Evolutionary conservation across 2,888 invertebrate genomes (phyloP), one percentile per base, ranked within the genome.

Genomic region (Trichopoda pennipes): DNA sequence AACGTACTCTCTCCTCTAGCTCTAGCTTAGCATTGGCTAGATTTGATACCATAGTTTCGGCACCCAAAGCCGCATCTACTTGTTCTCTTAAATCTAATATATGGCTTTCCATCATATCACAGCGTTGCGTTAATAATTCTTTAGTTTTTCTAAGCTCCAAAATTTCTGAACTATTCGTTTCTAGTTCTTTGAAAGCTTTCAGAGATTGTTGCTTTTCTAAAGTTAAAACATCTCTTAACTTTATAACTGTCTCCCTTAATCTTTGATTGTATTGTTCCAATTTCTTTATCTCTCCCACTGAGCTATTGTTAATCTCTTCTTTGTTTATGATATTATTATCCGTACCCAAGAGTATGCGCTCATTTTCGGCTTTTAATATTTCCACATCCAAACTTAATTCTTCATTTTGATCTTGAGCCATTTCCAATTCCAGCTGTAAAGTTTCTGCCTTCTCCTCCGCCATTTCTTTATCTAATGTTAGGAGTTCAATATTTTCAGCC

Each of bases 391-490:
- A 91, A 0, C 95, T 95, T 14, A 98, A 93, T 88, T 98, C 98
- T 88, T 99, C 98, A 75, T 98, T 92, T 89, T 95, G 95, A 90
- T 99, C 98, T 86, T 95, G 95, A 66, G 96, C 93, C 84, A 95
- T 94, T 75, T 98, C 98, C 85, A 98, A 88, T 90, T 99, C 99
- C 85, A 96, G 91, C 90, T 97, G 96, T 44, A 96, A 89, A 0
- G 95, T 94, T 90, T 96, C 96, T 0, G 95, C 93, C 89, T 96
- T 95, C 88, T 99, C 99, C 90, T 99, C 99, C 0, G 99, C 99
- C 98, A 99, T 99, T 92, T 99, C 99, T 91, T 98, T 99, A 90
- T 99, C 99, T 0, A 99, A 92, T 0, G 99, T 98, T 0, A 98
- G 96, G 94, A 99, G 96, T 92, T 99, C 99, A 0, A 99, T 94